Base-by-base conservation (phyloP, 1,140 invertebrate genomes). In the Mycetomoellerius zeteki region DNA sequence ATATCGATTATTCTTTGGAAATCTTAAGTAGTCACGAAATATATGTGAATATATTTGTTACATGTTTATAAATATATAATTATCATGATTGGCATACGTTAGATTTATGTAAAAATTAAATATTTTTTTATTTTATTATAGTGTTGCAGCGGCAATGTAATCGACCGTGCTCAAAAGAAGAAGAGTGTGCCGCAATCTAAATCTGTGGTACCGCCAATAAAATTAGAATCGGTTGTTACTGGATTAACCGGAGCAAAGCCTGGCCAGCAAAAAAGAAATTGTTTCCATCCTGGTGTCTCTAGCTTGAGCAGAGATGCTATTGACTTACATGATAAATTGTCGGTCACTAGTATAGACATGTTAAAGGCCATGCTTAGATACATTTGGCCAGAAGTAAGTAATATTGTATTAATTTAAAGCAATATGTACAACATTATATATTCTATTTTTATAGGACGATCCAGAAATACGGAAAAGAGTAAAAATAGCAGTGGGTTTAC, bases 331-430 rank as follows among this genome's bases (percentile, higher is more conserved):
- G 95, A 95, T 52, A 96, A 96, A 84, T 93, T 96, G 60, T 75
- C 93, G 60, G 97, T 99, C 24, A 97, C 97, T 3, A 97, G 97
- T 24, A 94, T 95, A 88, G 97, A 99, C 90, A 99, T 99, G 97
- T 93, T 99, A 2, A 96, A 96, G 88, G 97, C 97, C 65, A 99
- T 99, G 98, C 93, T 99, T 89, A 96, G 96, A 60, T 99, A 99
- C 96, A 98, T 99, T 84, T 99, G 99, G 99, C 99, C 99, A 43
- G 98, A 98, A 96, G 97, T 97, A 96, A 76, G 93, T 91, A 90
- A 77, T 76, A 65, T 16, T 54, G 16, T 50, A 69, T 24, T 54
- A 54, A 21, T 67, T 65, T 72, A 21, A 30, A 69, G 0, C 8
- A 54, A 60, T 37, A 37, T 47, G 0, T 72, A 37, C 2, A 80